Percentiles rank a stretch among this genome's conserved stretches.
phyloP scores from a whole-genome alignment of 2,113 vertebrate species.

The Tetrax tetrax region DNA sequence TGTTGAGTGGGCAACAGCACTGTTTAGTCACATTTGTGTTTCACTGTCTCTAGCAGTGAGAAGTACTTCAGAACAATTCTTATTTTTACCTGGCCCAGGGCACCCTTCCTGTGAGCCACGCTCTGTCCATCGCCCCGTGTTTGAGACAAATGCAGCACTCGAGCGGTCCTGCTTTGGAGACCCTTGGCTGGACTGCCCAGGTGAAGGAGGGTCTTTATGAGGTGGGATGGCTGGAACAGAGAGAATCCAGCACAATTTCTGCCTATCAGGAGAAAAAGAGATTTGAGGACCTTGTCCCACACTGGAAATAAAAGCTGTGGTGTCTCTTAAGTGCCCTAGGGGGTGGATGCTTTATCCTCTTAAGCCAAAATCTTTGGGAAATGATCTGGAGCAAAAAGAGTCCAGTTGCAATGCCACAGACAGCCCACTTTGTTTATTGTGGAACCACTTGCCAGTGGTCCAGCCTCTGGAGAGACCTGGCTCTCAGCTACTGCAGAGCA shows the following conservation, averaged over 20 bases:
- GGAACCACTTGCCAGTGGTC: not conserved
- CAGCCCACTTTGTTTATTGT: not conserved
- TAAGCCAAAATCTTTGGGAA: not conserved
- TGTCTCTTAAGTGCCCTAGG: not conserved
- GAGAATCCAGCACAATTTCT: constrained; percentile 66
- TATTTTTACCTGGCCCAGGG: constrained; percentile 80
- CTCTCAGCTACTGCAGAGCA: not conserved
- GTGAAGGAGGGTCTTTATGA: constrained; percentile 62
- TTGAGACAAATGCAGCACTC: constrained; percentile 77
- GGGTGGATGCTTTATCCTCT: not conserved
- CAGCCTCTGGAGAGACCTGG: not conserved
- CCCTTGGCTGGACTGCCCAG: constrained; percentile 61
- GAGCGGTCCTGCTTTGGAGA: constrained; percentile 68
- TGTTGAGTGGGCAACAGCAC: not conserved
- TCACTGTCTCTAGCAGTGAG: not conserved
- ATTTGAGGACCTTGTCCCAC: not conserved
- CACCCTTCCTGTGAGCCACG: not conserved
- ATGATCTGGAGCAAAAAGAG: not conserved
- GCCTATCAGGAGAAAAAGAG: constrained; percentile 64
- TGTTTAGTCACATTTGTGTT: not conserved
- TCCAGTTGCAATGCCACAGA: not conserved
- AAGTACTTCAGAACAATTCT: not conserved
- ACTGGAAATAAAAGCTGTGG: not conserved
- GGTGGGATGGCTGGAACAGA: constrained; percentile 69
- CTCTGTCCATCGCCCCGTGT: constrained; percentile 46